Evolutionary conservation across 2,888 invertebrate genomes (phyloP), one percentile per base, ranked within the genome.

Genomic region (Neoscelio sp.): DNA sequence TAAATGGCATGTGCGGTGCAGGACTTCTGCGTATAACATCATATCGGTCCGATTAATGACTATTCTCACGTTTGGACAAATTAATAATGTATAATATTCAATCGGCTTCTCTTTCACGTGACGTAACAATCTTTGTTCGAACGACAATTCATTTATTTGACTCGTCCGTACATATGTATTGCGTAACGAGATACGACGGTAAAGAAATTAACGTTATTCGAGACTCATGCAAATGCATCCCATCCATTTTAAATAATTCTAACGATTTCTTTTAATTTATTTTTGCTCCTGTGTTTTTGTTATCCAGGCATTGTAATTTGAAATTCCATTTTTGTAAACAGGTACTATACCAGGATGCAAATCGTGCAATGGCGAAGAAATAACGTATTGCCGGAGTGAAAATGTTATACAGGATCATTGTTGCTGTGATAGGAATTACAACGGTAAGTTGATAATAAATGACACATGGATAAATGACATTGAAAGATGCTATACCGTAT

Each of bases 371-470:
- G 89, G 88, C 75, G 91, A 92, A 58, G 94, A 95, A 90, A 90
- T 92, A 85, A 91, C 91, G 84, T 95, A 95, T 90, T 95, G 94
- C 89, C 91, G 91, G 84, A 91, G 93, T 79, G 91, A 91, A 17
- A 92, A 93, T 85, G 91, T 94, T 81, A 90, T 93, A 64, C 91
- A 91, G 65, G 93, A 93, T 85, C 93, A 93, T 85, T 93, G 93
- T 86, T 93, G 93, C 85, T 93, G 93, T 86, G 93, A 94, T 82
- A 92, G 92, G 85, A 92, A 92, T 87, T 91, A 92, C 87, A 92
- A 92, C 67, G 92, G 93, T 93, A 86, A 87, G 88, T 85, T n/a
- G n/a, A n/a, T n/a, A 70, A 64, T 33, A 46, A 46, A 1, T 20
- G 10, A n/a, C n/a, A 26, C 7, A 7, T 26, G 26, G 7, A 26